These are phyloP conservation scores for Chrysolina oricalcia DNA, from an alignment of 2,888 invertebrate genomes.

Conservation along the genomic window DNA sequence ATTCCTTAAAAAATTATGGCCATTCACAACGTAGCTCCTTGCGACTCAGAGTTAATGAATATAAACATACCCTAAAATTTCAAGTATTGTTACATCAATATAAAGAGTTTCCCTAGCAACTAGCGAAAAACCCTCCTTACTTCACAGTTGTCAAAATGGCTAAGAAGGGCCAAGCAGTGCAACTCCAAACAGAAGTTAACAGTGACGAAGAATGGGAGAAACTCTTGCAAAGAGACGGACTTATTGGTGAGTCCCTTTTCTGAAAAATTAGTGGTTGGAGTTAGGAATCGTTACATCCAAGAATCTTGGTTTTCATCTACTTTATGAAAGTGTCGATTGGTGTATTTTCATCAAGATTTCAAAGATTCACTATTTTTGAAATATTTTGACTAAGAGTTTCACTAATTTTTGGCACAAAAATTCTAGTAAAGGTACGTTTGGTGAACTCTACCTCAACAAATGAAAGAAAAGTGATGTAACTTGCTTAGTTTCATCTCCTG, in stretches of 20 bases:
- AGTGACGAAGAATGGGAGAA: conserved; percentile 91
- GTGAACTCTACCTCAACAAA: no score
- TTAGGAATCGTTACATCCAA: no score
- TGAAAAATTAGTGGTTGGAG: neutral
- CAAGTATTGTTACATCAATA: conserved; percentile 34
- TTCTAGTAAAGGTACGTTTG: no score
- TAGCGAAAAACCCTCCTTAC: conserved; percentile 31
- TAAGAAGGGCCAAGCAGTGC: conserved; percentile 85
- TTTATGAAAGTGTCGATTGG: no score
- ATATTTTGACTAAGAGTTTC: no score
- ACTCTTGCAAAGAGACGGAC: conserved; percentile 83
- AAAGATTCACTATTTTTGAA: no score
- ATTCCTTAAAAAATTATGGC: no score
- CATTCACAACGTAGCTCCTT: neutral
- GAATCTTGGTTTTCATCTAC: no score
- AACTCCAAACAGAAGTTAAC: conserved; percentile 86
- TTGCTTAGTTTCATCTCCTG: no score
- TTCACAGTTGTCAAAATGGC: conserved; percentile 72
- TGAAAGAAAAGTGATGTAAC: no score
- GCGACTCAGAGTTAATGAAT: neutral
- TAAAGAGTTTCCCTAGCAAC: conserved; percentile 41
- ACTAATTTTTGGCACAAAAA: no score
- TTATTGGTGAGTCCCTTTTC: conserved; percentile 82
- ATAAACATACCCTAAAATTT: neutral
- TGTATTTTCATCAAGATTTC: no score